phyloP scores from a whole-genome alignment of 2,113 vertebrate species.

The Pluvianellus socialis region DNA sequence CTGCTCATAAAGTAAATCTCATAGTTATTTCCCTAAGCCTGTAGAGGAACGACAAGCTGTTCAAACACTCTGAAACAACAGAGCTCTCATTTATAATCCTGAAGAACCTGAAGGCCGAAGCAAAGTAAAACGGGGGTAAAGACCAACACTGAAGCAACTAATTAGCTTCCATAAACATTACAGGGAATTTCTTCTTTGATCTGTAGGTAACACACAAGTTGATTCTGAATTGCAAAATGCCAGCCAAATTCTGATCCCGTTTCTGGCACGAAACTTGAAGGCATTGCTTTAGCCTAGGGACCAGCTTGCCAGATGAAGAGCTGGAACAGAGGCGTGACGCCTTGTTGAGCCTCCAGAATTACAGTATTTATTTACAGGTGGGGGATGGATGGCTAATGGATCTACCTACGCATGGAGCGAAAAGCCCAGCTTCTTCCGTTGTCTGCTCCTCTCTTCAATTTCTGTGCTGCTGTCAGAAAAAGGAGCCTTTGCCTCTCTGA shows the following conservation, averaged over 20 bases:
- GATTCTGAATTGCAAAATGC: background rate
- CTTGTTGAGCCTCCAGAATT: background rate
- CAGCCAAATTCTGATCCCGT: background rate
- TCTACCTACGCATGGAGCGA: background rate
- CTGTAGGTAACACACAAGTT: background rate
- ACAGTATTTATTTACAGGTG: background rate
- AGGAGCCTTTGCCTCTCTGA: accelerated
- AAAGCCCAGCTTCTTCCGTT: background rate
- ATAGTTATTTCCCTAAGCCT: background rate
- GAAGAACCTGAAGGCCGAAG: background rate
- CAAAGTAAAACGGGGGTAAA: background rate
- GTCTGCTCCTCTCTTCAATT: background rate
- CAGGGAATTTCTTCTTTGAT: background rate
- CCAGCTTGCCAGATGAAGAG: background rate
- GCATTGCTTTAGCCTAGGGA: background rate
- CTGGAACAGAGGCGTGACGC: background rate
- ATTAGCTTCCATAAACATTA: background rate
- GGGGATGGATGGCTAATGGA: background rate
- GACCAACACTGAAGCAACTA: background rate
- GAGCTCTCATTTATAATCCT: background rate
- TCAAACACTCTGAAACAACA: background rate
- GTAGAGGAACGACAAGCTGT: background rate
- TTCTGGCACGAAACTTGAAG: background rate
- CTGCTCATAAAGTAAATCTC: background rate
- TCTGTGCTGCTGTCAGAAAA: background rate